Evolutionary conservation across 2,797 vertebrate genomes (phyloP), one percentile per base, ranked within the genome.

Genomic region (Sebastes cheni): DNA sequence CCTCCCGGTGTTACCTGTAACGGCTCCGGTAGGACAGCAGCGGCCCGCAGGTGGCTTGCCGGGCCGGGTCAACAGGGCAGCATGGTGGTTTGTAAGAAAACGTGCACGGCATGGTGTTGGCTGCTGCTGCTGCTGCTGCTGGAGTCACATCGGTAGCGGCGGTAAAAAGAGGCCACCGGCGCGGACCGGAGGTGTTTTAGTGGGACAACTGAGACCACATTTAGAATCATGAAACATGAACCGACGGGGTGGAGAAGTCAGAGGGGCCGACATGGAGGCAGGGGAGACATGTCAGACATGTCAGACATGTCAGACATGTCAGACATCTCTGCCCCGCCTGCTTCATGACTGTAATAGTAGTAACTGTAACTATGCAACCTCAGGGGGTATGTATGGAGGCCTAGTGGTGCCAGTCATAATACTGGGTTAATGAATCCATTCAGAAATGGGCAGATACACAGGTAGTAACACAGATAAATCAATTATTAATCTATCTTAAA

Each of bases 171-270:
- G 50, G 46, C 9, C 16, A 23, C 14, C 22, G 42, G 39, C 42
- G 14, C 8, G n/a, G 4, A 67, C 52, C 10, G 62, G 77, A n/a
- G 77, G 34, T 1, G 5, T 16, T 39, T 74, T 71, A 72, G 61
- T 1, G 32, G 60, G n/a, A 34, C 3, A 1, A 79, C 67, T 20
- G 66, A 32, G 60, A 64, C 88, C 86, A 22, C 79, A 86, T 94
- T 89, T 91, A 83, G 89, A 78, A 72, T 12, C 20, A 27, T 67
- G 90, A 88, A 93, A 93, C 81, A 23, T n/a, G 90, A 95, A 64
- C 64, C 74, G 13, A 7, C 23, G 3, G 52, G 73, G 77, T 13
- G 73, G 75, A 82, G 82, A 2, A 58, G 77, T 16, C 6, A 6
- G 30, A 46, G 29, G 42, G 20, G 20, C 23, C 16, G 67, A 71